phyloP scores from a whole-genome alignment of 2,888 invertebrate genomes.

The Pantelozetes paolii region DNA sequence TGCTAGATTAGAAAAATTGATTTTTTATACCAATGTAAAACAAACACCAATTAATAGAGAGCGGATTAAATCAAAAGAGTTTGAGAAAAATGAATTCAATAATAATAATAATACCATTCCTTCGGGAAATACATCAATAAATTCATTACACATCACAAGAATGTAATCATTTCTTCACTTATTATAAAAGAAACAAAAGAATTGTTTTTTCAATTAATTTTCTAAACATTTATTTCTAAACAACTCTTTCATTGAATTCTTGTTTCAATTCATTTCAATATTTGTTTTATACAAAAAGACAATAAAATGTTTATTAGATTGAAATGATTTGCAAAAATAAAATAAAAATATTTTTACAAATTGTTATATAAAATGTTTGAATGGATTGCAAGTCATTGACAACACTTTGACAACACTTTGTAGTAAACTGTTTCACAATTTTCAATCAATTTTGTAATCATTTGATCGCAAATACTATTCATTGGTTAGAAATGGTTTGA shows the following conservation, averaged over 20 bases:
- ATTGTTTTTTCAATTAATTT: neutral
- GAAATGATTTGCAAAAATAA: conserved; percentile 1
- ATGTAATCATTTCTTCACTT: neutral
- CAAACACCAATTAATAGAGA: neutral
- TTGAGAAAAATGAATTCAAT: neutral
- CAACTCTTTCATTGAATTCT: neutral
- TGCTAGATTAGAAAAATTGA: conserved; percentile 11
- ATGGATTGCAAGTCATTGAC: neutral
- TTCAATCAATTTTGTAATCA: no score
- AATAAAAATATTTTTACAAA: neutral
- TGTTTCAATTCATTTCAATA: neutral
- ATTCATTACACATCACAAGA: neutral
- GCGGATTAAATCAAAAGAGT: neutral
- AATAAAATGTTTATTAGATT: neutral
- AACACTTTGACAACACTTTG: no score
- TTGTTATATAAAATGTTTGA: neutral
- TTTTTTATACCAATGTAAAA: neutral
- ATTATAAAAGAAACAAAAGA: neutral
- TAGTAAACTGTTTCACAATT: no score
- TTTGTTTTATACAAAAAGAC: neutral
- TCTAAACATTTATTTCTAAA: neutral
- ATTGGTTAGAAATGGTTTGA: no score
- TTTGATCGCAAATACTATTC: no score
- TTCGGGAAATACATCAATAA: neutral
- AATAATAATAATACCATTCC: conserved; percentile 5